phyloP scores from a whole-genome alignment of 2,888 invertebrate species.

The Campopleginae sp. region DNA sequence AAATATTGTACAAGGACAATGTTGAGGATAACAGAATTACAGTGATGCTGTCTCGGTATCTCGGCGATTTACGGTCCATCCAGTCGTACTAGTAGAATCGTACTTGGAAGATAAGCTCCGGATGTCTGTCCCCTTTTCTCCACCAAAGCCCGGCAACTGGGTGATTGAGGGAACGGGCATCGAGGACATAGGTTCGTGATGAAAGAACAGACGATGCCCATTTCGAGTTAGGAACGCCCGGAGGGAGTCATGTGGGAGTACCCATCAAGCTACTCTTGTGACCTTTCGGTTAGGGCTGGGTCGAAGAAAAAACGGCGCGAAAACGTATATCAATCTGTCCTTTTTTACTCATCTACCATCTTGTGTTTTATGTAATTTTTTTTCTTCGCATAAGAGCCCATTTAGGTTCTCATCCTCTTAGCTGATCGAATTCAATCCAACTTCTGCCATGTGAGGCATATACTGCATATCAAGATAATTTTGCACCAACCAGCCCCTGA shows the following conservation, averaged over 20 bases:
- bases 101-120: constrained; percentile 38
- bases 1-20: constrained; percentile 26
- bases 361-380: constrained; percentile 33
- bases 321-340: constrained; percentile 34
- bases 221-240: constrained; percentile 66
- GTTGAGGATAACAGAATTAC: constrained; percentile 37
- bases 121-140: background rate
- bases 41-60: constrained; percentile 9
- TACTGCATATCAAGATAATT: background rate
- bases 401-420: constrained; percentile 44
- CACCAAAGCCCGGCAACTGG: background rate
- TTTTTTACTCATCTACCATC: background rate
- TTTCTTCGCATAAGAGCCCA: constrained; percentile 30
- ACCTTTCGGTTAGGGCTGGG: constrained; percentile 40
- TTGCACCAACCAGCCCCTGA: background rate
- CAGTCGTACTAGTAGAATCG: constrained; percentile 7
- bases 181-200: constrained; percentile 39
- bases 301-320: constrained; percentile 37
- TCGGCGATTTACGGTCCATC: constrained; percentile 35
- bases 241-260: constrained; percentile 66
- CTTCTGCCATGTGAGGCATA: background rate
- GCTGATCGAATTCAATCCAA: constrained; percentile 8
- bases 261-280: constrained; percentile 31
- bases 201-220: constrained; percentile 60
- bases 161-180: background rate